A percentile compares a stretch with the other conserved stretches of the same genome.
Evolutionary conservation across 2,797 vertebrate genomes (phyloP).

Genomic region (Podarcis siculus): DNA sequence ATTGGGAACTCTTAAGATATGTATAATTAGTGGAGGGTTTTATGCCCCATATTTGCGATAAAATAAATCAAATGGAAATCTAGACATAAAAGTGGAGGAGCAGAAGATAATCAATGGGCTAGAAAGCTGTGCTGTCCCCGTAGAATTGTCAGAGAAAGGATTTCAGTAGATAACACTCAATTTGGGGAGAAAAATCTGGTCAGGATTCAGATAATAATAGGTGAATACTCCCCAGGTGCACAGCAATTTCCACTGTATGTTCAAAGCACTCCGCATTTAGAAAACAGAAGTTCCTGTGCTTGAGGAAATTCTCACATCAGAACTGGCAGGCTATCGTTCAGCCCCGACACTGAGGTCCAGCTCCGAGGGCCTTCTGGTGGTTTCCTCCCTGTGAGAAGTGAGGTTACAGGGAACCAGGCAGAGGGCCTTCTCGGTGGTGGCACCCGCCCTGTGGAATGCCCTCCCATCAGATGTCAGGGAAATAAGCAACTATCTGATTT

Average conservation of each 20-base stretch:
- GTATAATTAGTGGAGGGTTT: background rate
- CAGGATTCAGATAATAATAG: background rate
- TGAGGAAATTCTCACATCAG: background rate
- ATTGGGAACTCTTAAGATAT: background rate
- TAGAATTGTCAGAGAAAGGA: background rate
- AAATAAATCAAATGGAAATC: background rate
- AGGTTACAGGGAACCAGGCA: too few relatives aligned
- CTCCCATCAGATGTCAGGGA: too few relatives aligned
- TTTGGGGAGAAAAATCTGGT: background rate
- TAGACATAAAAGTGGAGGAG: background rate
- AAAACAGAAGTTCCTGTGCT: background rate
- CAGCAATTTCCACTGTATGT: background rate
- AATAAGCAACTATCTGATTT: too few relatives aligned
- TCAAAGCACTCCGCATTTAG: background rate
- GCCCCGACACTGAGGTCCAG: too few relatives aligned
- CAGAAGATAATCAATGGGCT: background rate
- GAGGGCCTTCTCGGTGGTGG: too few relatives aligned
- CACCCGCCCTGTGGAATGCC: too few relatives aligned
- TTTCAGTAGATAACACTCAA: background rate
- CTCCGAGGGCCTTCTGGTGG: too few relatives aligned
- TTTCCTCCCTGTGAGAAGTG: too few relatives aligned
- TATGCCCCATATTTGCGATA: background rate
- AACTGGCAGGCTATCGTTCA: background rate
- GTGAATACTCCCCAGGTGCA: too few relatives aligned
- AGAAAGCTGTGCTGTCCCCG: rapidly evolving